Evolutionary conservation across 2,888 invertebrate genomes (phyloP), one percentile per base, ranked within the genome.

Genomic region (Drosophila lutescens): DNA sequence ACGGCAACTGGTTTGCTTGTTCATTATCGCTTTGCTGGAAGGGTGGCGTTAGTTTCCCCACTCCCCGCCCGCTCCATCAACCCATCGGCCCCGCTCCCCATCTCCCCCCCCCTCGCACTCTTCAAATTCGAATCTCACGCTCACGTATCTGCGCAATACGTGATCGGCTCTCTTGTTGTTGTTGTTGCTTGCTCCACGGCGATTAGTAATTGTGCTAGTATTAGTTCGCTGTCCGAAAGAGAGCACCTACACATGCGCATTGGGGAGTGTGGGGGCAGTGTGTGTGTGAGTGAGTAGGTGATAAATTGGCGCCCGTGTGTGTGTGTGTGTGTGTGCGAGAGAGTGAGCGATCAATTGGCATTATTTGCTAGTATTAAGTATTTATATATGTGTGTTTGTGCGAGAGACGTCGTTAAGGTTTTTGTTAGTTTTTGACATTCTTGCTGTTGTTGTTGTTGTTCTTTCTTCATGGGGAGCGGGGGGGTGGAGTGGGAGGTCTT

Each of bases 341-440:
- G 63, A 63, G 51, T 30, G 44, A 44, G 77, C 78, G 71, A 88
- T 83, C 88, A 86, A 73, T 88, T 83, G 87, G 70, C 86, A 80
- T 47, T 79, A 74, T 80, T 77, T 56, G 53, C 30, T 32, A 30
- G 10, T 41, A 46, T 26, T 46, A 17, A 2, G 17, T 30, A 30
- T 41, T 9, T 12, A 7, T 20, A 15, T 30, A 10, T 47, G 20
- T 40, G 47, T 63, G 68, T 41, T 15, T 46, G 40, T 32, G 43
- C 55, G 70, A 40, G 70, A 56, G 74, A 43, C 66, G 30, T 56
- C 40, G 71, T 66, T 78, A 65, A 69, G 75, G 68, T 71, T 80
- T 81, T 74, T 81, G 80, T 86, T 80, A 69, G 80, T 67, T 87
- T 86, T 87, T 85, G 86, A 85, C 88, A 81, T 87, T 78, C 84